A percentile compares a stretch with the other conserved stretches of the same genome.
Conservation (phyloP, 1,140 invertebrate genomes). For the Bombus turneri region DNA sequence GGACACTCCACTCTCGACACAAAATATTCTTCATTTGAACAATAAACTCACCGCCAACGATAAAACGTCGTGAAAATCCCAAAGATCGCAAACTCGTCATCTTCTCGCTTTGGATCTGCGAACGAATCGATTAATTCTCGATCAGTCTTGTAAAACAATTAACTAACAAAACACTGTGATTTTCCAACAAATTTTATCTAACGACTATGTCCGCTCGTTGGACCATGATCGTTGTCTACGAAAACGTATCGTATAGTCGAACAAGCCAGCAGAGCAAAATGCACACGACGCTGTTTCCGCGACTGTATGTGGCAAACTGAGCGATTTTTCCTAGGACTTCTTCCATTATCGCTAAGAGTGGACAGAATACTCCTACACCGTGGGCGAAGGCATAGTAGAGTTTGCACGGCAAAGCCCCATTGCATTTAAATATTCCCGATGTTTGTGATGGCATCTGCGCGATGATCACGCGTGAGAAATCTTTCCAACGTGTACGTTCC, state of each 20-base stretch:
- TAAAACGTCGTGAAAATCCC: background rate
- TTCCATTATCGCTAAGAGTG: conserved; percentile 62
- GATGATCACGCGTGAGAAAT: conserved; percentile 42
- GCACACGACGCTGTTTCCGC: conserved; percentile 40
- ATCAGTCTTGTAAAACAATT: background rate
- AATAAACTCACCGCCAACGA: conserved; percentile 30
- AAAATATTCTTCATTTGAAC: background rate
- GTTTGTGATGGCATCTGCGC: conserved; percentile 43
- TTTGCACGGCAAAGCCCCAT: conserved; percentile 57
- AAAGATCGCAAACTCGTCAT: background rate
- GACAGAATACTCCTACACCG: conserved; percentile 54
- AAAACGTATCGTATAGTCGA: background rate
- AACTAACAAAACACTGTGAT: background rate
- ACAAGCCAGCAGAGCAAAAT: background rate
- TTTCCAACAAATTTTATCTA: background rate
- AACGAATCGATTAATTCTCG: background rate
- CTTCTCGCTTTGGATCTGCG: background rate
- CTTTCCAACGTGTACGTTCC: background rate
- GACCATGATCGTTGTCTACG: conserved; percentile 5
- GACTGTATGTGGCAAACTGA: conserved; percentile 51
- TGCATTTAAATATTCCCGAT: conserved; percentile 59
- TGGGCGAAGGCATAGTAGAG: conserved; percentile 55
- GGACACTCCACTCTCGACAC: too few relatives aligned
- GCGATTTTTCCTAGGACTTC: conserved; percentile 58
- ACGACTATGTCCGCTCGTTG: background rate